Base-by-base conservation (phyloP, 2,113 vertebrate genomes). In the Leptosomus discolor region DNA sequence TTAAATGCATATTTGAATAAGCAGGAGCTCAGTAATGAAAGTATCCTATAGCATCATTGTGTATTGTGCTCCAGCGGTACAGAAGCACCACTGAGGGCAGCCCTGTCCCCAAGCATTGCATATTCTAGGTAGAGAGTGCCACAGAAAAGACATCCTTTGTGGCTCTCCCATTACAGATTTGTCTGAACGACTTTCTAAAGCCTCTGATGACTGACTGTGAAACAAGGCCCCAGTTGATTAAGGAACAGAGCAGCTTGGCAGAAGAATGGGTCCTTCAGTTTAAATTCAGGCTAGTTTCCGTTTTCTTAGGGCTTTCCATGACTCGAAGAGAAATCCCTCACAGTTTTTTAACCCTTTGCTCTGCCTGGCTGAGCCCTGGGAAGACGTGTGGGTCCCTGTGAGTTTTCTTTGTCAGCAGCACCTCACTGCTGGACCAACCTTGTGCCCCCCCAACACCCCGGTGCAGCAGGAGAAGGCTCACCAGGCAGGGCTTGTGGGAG, bases 201-300 rank as follows among this genome's bases (percentile, higher is more conserved):
- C 89, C 81, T 63, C 94, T 63, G 81, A 84, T 64, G 92, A 36
- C 81, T 86, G 94, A 57, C 91, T 73, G 81, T 2, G 13, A 63
- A 97, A 97, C 96, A 97, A 97, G 96, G 95, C 93, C 46, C 39
- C 93, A 89, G 92, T 97, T 97, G 97, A 97, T 96, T 68, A 85
- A 91, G 89, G 80, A 95, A 68, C 74, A 2, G 13, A 93, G 92
- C 39, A 53, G 43, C 77, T 94, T 88, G 96, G 91, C 77, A 20
- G 78, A 84, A 97, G 95, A 97, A 97, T 92, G 89, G 88, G 74
- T 91, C 91, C 93, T 97, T 96, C 97, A 95, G 92, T 94, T 95
- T 91, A 95, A 94, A 96, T 97, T 94, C 94, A 93, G 90, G 32
- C 94, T 75, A 20, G 87, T 91, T 97, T 97, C 95, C 87, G 67